phyloP scores from a whole-genome alignment of 2,113 vertebrate species.

The Oncorhynchus keta region DNA sequence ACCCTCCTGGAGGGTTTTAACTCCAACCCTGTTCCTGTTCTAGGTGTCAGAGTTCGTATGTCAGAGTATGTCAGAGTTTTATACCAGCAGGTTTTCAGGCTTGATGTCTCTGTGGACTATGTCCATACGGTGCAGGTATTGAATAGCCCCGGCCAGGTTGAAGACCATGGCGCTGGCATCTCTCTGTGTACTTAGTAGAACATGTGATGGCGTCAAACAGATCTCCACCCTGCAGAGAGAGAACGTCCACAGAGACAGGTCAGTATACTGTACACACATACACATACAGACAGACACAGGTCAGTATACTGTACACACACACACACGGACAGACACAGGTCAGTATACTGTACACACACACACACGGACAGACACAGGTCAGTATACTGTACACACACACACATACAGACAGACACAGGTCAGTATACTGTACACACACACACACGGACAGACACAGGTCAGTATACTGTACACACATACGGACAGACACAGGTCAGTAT shows the following conservation, averaged over 20 bases:
- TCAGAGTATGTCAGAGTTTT: conserved; percentile 17
- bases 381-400: neutral
- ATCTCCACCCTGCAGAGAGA: conserved; percentile 84
- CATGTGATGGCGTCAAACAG: conserved; percentile 98
- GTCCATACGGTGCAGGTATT: conserved; percentile 91
- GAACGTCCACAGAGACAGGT: neutral
- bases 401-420: too few species aligned
- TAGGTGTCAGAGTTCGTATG: too few species aligned
- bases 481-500: too few species aligned
- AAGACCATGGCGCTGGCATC: conserved; percentile 97
- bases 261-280: too few species aligned
- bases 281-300: too few species aligned
- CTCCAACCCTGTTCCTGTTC: conserved; percentile 26
- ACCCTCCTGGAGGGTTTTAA: too few species aligned
- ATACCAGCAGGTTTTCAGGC: conserved; percentile 95
- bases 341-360: too few species aligned
- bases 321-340: too few species aligned
- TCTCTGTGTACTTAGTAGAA: conserved; percentile 94
- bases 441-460: neutral
- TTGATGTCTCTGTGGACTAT: conserved; percentile 99
- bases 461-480: neutral
- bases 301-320: too few species aligned
- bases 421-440: too few species aligned
- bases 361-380: neutral
- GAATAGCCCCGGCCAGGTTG: conserved; percentile 89